Percentiles rank a stretch among this genome's conserved stretches.
phyloP scores from a whole-genome alignment of 2,888 invertebrate species.

The Xylota segnis region DNA sequence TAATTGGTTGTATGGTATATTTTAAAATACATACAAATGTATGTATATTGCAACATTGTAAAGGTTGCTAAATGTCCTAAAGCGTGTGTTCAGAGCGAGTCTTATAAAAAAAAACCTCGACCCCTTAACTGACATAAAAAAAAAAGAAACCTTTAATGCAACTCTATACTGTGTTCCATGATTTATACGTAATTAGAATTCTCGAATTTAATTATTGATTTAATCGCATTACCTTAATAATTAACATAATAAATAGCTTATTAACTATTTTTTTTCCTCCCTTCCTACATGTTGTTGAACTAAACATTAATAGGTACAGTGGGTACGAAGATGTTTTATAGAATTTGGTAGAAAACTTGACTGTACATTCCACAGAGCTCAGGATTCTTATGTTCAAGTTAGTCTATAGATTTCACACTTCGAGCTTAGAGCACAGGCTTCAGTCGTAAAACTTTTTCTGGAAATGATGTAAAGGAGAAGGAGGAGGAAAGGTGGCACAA shows the following conservation, averaged over 20 bases:
- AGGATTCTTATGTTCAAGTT: too few relatives aligned
- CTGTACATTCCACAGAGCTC: too few relatives aligned
- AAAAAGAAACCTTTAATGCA: neutral
- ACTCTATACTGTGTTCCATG: neutral
- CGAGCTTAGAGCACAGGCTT: too few relatives aligned
- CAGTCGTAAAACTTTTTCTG: too few relatives aligned
- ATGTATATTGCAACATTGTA: conserved; percentile 1
- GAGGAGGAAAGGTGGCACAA: too few relatives aligned
- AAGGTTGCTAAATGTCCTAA: conserved; percentile 6
- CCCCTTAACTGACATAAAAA: neutral
- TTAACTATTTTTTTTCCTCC: conserved; percentile 21
- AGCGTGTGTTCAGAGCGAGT: neutral
- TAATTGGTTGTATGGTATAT: neutral
- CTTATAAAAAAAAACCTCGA: neutral
- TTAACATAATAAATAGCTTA: conserved; percentile 56
- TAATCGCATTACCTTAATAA: conserved; percentile 46
- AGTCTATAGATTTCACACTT: too few relatives aligned
- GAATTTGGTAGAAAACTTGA: too few relatives aligned
- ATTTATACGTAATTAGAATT: conserved; percentile 9
- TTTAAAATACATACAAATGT: neutral
- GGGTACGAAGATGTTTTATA: neutral
- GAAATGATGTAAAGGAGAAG: too few relatives aligned
- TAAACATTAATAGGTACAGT: conserved; percentile 7
- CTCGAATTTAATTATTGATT: conserved; percentile 42
- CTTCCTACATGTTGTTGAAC: neutral